phyloP scores from a whole-genome alignment of 2,797 vertebrate genomes.

The Ptychobarbus kaznakovi region DNA sequence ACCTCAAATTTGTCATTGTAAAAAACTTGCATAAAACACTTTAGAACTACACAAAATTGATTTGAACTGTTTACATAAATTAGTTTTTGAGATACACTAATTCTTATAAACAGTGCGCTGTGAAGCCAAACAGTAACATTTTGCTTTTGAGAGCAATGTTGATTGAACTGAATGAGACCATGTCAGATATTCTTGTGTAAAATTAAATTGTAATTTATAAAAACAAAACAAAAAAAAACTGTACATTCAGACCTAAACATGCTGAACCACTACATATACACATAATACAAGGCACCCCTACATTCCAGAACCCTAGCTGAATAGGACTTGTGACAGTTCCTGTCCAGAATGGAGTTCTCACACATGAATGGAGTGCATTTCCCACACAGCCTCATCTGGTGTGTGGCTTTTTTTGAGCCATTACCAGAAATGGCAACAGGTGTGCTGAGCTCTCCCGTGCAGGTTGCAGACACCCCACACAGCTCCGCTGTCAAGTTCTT shows the following conservation, averaged over 20 bases:
- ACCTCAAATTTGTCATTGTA: too few species aligned
- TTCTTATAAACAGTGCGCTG: too few species aligned
- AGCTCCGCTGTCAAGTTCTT: constrained; percentile 55
- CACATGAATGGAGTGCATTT: neutral
- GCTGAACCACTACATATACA: neutral
- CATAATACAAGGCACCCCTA: neutral
- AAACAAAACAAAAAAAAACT: neutral
- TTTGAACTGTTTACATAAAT: too few species aligned
- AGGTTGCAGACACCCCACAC: neutral
- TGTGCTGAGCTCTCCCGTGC: neutral
- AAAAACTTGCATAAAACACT: too few species aligned
- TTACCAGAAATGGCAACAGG: neutral
- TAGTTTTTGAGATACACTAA: too few species aligned
- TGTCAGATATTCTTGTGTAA: neutral
- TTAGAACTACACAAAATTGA: too few species aligned
- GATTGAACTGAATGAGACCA: neutral
- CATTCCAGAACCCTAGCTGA: neutral
- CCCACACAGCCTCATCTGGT: neutral
- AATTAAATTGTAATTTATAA: neutral
- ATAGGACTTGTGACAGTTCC: neutral
- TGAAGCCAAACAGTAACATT: too few species aligned
- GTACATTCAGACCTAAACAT: neutral
- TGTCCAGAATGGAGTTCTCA: neutral
- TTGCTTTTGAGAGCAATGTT: too few species aligned
- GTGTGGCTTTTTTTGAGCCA: neutral